Conservation (phyloP, 2,888 invertebrate species). For the Drosophila prolongata region DNA sequence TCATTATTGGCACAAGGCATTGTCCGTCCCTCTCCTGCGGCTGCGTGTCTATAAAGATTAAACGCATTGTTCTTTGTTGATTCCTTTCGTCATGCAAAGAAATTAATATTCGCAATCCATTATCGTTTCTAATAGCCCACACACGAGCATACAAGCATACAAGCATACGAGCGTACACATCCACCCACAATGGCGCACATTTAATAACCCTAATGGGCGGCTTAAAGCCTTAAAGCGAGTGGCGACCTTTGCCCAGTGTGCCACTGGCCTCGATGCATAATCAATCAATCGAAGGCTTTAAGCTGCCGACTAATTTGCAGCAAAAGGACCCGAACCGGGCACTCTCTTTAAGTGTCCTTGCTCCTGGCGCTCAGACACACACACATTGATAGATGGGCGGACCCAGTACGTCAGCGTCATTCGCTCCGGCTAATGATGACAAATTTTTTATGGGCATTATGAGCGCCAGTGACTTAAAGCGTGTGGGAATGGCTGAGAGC, state of each 20-base stretch:
- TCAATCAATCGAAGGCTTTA: slow-evolving; percentile 78
- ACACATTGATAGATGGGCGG: slow-evolving; percentile 70
- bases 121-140: slow-evolving; percentile 66
- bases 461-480: slow-evolving; percentile 66
- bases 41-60: slow-evolving; percentile 78
- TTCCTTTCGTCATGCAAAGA: slow-evolving; percentile 75
- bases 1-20: slow-evolving; percentile 71
- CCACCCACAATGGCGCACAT: slow-evolving; percentile 44
- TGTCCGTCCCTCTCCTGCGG: slow-evolving; percentile 42
- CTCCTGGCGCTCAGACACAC: slow-evolving; percentile 24
- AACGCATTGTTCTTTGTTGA: slow-evolving; percentile 72
- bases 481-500: slow-evolving; percentile 57
- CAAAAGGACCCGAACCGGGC: slow-evolving; percentile 49
- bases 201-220: slow-evolving; percentile 73
- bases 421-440: slow-evolving; percentile 70
- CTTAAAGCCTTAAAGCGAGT: slow-evolving; percentile 63
- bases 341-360: slow-evolving; percentile 66
- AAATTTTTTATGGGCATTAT: slow-evolving; percentile 80
- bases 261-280: slow-evolving; percentile 46
- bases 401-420: slow-evolving; percentile 42
- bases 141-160: slow-evolving; percentile 4
- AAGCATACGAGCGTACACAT: not conserved
- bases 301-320: slow-evolving; percentile 69
- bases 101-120: slow-evolving; percentile 79
- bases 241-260: slow-evolving; percentile 40